phyloP scores from a whole-genome alignment of 2,888 invertebrate species.

The Pyrrhia umbra region DNA sequence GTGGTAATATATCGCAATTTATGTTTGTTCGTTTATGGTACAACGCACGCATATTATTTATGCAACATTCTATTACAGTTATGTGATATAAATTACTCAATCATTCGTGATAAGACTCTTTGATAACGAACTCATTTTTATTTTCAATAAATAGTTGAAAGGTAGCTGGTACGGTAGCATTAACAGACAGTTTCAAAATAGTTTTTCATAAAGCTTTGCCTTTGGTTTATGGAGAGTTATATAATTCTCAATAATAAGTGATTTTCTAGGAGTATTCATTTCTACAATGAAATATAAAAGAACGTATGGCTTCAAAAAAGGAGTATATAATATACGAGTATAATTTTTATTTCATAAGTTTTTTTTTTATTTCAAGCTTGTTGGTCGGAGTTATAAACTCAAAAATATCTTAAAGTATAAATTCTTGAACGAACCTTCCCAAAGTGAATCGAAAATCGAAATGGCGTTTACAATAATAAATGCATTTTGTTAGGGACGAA shows the following conservation, averaged over 20 bases:
- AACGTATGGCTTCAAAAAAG: too few species aligned
- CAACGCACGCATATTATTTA: slow-evolving; percentile 64
- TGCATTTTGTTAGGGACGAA: background rate
- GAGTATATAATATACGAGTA: too few species aligned
- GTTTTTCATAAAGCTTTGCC: background rate
- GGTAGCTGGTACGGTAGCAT: slow-evolving; percentile 1
- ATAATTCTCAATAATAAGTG: too few species aligned
- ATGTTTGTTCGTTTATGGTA: slow-evolving; percentile 64
- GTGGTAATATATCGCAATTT: slow-evolving; percentile 64
- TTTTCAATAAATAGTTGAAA: slow-evolving; percentile 19
- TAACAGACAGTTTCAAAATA: background rate
- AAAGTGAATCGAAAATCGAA: background rate
- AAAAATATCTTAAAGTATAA: too few species aligned
- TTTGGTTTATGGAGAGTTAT: background rate
- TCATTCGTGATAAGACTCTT: slow-evolving; percentile 69
- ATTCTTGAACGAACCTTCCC: too few species aligned
- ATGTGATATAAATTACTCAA: slow-evolving; percentile 69
- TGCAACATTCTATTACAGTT: slow-evolving; percentile 65
- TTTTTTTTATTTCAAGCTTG: too few species aligned
- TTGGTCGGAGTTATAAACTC: too few species aligned
- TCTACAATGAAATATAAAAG: too few species aligned
- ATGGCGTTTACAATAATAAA: background rate
- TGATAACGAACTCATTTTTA: slow-evolving; percentile 56
- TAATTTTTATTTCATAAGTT: too few species aligned
- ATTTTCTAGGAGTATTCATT: too few species aligned